Conservation (phyloP, 2,797 vertebrate species). For the Pipistrellus kuhlii region DNA sequence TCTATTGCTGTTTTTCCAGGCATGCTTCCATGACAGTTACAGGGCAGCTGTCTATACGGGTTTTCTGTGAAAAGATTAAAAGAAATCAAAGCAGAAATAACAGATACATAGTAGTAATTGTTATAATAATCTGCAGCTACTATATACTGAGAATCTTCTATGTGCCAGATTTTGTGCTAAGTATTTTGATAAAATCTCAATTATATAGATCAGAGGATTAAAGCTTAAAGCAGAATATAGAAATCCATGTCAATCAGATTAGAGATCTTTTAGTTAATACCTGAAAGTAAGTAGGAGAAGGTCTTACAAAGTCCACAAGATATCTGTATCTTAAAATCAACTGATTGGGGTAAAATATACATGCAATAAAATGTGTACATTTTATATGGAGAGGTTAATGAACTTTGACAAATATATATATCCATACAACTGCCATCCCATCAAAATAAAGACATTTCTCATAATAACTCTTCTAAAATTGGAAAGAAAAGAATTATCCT, state of each 20-base stretch:
- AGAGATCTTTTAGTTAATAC: constrained; percentile 3
- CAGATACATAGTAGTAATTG: neutral
- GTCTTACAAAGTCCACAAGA: neutral
- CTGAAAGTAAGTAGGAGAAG: constrained; percentile 44
- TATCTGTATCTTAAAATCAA: constrained; percentile 42
- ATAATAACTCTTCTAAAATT: neutral
- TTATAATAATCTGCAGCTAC: constrained; percentile 43
- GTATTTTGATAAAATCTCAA: constrained; percentile 52
- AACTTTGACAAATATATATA: constrained; percentile 48
- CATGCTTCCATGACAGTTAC: constrained; percentile 95
- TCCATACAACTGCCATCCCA: neutral
- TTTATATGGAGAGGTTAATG: constrained; percentile 12
- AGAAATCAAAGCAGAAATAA: constrained; percentile 62
- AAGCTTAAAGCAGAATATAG: constrained; percentile 6
- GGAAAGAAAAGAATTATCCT: constrained; percentile 30
- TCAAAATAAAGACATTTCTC: constrained; percentile 49
- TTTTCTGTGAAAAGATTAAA: constrained; percentile 85
- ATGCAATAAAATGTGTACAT: neutral
- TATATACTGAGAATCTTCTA: constrained; percentile 66
- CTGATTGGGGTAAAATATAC: neutral
- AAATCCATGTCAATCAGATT: constrained; percentile 39
- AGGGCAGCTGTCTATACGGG: constrained; percentile 94
- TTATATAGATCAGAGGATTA: constrained; percentile 39
- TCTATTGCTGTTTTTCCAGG: constrained; percentile 96
- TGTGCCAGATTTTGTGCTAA: constrained; percentile 54